Evolutionary conservation across 37 sponge, comb jelly and placozoan species (phyloP).

Genomic region (Diacarnus erythraeanus): DNA sequence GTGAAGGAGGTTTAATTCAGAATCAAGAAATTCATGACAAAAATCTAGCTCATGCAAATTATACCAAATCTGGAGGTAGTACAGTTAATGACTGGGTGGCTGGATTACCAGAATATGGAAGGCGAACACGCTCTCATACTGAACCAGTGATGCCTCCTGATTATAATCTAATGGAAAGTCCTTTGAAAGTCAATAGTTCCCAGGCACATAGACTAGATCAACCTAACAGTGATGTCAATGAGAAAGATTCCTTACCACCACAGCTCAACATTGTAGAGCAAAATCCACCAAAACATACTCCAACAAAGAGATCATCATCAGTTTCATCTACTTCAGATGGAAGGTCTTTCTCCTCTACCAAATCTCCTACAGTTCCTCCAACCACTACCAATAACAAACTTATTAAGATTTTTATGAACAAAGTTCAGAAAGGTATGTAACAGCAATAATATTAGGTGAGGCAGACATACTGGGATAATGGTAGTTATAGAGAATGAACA

Average conservation of each 20-base stretch:
- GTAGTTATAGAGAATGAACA: no score
- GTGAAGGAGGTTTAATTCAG: not conserved
- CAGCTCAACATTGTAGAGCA: not conserved
- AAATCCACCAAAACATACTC: not conserved
- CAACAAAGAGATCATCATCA: not conserved
- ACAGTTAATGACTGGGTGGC: conserved; percentile 7
- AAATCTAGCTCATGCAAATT: not conserved
- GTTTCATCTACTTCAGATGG: not conserved
- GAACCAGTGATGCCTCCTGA: conserved; percentile 11
- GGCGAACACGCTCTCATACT: conserved; percentile 2
- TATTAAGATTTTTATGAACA: conserved; percentile 61
- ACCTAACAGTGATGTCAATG: not conserved
- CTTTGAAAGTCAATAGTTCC: not conserved
- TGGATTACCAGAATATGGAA: conserved; percentile 1
- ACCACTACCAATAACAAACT: not conserved
- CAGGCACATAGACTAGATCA: not conserved
- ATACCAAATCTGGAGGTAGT: not conserved
- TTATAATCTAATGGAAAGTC: not conserved
- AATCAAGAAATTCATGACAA: not conserved
- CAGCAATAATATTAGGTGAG: no score
- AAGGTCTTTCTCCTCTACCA: not conserved
- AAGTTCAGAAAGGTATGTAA: conserved; percentile 37
- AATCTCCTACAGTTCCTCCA: not conserved
- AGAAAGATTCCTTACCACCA: not conserved
- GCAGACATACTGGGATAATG: no score